Conservation (phyloP, 2,888 invertebrate genomes). For the Lasioglossum vierecki region DNA sequence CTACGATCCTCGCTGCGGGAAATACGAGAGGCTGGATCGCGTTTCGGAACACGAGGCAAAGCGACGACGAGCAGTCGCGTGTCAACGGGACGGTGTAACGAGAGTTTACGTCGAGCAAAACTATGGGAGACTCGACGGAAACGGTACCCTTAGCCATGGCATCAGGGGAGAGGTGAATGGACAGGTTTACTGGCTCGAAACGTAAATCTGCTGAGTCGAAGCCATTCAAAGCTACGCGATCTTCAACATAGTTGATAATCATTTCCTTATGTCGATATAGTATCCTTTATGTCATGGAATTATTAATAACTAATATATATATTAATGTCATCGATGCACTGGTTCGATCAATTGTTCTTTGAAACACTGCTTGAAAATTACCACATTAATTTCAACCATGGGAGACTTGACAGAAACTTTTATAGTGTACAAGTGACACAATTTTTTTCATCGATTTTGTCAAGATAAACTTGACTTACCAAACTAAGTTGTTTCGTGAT, state of each 20-base stretch:
- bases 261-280: too few species aligned
- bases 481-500: background rate
- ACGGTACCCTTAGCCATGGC: background rate
- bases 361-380: too few species aligned
- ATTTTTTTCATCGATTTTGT: background rate
- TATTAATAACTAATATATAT: too few species aligned
- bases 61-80: conserved; percentile 14
- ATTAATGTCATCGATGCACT: too few species aligned
- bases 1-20: background rate
- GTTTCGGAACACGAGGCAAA: conserved; percentile 14
- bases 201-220: background rate
- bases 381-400: too few species aligned
- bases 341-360: too few species aligned
- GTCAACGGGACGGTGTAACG: conserved; percentile 17
- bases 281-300: too few species aligned
- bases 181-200: background rate
- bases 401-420: too few species aligned
- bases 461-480: background rate
- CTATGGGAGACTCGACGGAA: conserved; percentile 1
- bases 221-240: background rate
- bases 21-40: background rate
- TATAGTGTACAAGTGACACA: too few species aligned
- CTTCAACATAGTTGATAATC: background rate
- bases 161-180: background rate
- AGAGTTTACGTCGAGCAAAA: background rate